phyloP scores from a whole-genome alignment of 2,888 invertebrate species.

The Netelia fuscicornis region DNA sequence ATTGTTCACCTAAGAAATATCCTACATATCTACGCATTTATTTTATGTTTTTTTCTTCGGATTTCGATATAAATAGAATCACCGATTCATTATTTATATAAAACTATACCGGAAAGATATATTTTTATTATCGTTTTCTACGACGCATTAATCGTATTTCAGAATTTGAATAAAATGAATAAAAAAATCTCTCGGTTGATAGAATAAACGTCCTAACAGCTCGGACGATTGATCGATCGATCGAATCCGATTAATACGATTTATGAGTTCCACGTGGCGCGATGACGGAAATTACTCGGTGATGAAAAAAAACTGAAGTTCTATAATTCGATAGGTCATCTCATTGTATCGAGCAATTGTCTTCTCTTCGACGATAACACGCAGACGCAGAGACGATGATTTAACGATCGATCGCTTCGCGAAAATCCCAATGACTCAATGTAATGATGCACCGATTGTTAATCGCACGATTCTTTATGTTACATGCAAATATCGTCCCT shows the following conservation, averaged over 20 bases:
- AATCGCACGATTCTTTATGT: background rate
- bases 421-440: constrained; percentile 29
- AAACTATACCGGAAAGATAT: background rate
- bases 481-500: constrained; percentile 1
- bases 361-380: constrained; percentile 12
- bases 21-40: background rate
- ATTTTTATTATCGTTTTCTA: background rate
- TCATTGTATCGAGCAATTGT: constrained; percentile 21
- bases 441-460: constrained; percentile 2
- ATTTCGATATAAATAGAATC: background rate
- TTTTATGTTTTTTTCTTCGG: background rate
- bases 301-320: background rate
- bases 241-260: background rate
- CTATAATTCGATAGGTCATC: constrained; percentile 23
- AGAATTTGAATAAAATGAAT: no score
- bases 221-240: constrained; percentile 15
- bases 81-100: background rate
- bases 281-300: background rate
- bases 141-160: background rate
- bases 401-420: constrained; percentile 4
- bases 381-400: constrained; percentile 12
- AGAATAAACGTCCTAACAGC: constrained; percentile 15
- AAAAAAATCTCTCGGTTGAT: background rate
- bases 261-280: background rate
- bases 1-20: background rate